Evolutionary conservation across 2,888 invertebrate genomes (phyloP), one percentile per base, ranked within the genome.

Genomic region (Eupithecia tripunctaria): DNA sequence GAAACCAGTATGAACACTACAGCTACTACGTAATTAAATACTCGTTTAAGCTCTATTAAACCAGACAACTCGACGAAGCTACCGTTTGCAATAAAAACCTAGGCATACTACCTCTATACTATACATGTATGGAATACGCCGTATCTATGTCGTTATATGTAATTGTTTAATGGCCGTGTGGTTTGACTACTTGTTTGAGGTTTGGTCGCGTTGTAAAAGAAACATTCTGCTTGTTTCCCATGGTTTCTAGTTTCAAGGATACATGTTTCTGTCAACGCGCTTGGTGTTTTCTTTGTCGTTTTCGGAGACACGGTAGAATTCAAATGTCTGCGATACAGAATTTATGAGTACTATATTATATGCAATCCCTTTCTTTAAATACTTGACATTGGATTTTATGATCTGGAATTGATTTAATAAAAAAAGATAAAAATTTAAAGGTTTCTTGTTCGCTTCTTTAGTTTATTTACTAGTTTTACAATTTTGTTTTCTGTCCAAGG

Each of bases 21-120:
- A 25, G 21, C 25, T 56, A 14, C n/a, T 56, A n/a, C 25, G 14
- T 25, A 51, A 67, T 67, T 67, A 56, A 21, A 25, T 36, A 67
- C 47, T 60, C 14, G 25, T 21, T 1, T 47, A 51, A 29, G 56
- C 32, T 56, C 69, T 70, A 74, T 71, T 60, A 73, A 70, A 62
- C 32, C 69, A 66, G 43, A 70, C 68, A 64, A 51, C 41, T 56
- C 14, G 18, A 27, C 71, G 21, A 56, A 51, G 63, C 67, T 64
- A 64, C 43, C 18, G 25, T 25, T 47, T 56, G 60, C 36, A 36
- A 71, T 67, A 62, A 62, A 43, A n/a, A 67, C 8, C 60, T 60
- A 60, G 15, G 29, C 6, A 15, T 29, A 21, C 59, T 5, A 38
- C 1, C 2, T 6, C 1, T 47, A n/a, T n/a, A 60, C 27, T 59